phyloP scores from a whole-genome alignment of 2,888 invertebrate species.

The Hypena proboscidalis region DNA sequence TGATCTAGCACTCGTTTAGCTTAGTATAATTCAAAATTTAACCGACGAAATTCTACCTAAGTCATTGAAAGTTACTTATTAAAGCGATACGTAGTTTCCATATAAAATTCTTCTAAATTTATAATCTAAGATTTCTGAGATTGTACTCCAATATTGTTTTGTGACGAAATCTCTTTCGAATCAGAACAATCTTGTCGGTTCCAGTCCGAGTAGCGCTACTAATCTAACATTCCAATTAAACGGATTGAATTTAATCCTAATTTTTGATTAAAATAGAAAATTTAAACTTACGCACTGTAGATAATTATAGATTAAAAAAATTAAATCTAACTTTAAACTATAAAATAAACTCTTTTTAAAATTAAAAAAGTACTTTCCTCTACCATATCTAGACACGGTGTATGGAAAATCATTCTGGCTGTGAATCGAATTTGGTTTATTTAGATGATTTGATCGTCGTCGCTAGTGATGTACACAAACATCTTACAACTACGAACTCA shows the following conservation, averaged over 20 bases:
- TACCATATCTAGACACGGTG: constrained; percentile 80
- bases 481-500: constrained; percentile 15
- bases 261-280: constrained; percentile 77
- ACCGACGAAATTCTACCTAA: constrained; percentile 67
- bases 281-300: constrained; percentile 83
- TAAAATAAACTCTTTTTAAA: constrained; percentile 61
- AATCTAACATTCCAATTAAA: constrained; percentile 76
- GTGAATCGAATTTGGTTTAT: constrained; percentile 75
- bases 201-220: constrained; percentile 68
- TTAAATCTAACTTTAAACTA: constrained; percentile 66
- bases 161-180: constrained; percentile 41
- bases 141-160: constrained; percentile 42
- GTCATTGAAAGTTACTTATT: constrained; percentile 66
- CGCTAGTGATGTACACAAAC: constrained; percentile 42
- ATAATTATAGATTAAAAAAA: constrained; percentile 76
- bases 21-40: constrained; percentile 77
- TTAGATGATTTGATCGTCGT: constrained; percentile 64
- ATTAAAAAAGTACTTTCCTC: constrained; percentile 65
- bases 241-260: constrained; percentile 69
- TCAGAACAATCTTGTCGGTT: constrained; percentile 45
- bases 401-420: constrained; percentile 83
- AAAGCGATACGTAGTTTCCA: constrained; percentile 78
- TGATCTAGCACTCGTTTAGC: constrained; percentile 72
- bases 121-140: constrained; percentile 73
- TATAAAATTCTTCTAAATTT: constrained; percentile 80